Base-by-base conservation (phyloP, 1,140 invertebrate genomes). In the Papilio helenus region DNA sequence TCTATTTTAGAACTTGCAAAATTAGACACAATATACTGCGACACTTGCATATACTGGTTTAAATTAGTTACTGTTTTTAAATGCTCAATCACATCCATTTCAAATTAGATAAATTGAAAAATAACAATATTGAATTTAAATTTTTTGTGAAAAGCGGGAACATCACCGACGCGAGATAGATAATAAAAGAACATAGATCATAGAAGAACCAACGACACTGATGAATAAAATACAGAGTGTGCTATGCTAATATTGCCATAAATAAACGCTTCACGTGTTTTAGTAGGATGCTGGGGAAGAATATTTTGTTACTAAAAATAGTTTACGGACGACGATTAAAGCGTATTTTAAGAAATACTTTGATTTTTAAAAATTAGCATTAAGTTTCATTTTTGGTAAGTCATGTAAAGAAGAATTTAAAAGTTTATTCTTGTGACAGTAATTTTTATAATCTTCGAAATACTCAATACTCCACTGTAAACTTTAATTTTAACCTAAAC, bases 1-100 rank as follows among this genome's bases (percentile, higher is more conserved):
- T 85, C 85, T 71, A 92, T 81, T 89, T 85, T 88, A 77, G 79
- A 79, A 61, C 84, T 83, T 76, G 80, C 78, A 77, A 74, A 79
- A 68, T 87, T 84, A 23, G 76, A 82, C 39, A 73, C 12, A 16
- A 86, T 55, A 74, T 90, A 80, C 74, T 89, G 81, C 7, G 86
- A 88, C 23, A 83, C 61, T 4, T 79, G 79, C 72, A 88, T 86
- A 72, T 90, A 93, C 39, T 90, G 84, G 58, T 89, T 84, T 39
- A 93, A 72, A 80, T 80, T 88, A 4, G 84, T 87, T 12, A 92
- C 79, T 29, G 79, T 80, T 80, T 84, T 85, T 34, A 92, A 84
- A 18, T 84, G 16, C 76, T 88, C 87, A 58, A 34, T 80, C 9
- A 86, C 46, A 82, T 90, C 88, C 91, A 92, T 92, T 86, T 85